These are phyloP conservation scores for Polypedilum pembai DNA, from an alignment of 1,140 invertebrate genomes.

Conservation along the genomic window DNA sequence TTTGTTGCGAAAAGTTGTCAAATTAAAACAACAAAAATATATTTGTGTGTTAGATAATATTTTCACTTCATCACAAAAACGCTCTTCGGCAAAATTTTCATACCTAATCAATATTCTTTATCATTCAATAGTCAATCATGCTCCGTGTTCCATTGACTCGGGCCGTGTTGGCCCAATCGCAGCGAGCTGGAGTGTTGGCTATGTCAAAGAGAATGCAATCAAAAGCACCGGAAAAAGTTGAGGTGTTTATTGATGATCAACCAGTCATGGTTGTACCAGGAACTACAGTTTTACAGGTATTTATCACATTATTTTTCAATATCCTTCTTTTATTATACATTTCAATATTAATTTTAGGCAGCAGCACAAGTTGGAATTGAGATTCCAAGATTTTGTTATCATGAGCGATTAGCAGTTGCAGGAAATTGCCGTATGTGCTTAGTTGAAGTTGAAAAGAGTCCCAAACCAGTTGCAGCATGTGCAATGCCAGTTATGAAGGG, in stretches of 20 bases:
- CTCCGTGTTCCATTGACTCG: slow-evolving; percentile 15
- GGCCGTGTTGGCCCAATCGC: slow-evolving; percentile 36
- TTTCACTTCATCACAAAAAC: neutral
- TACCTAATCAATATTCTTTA: neutral
- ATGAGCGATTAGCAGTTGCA: slow-evolving; percentile 94
- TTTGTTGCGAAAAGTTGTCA: no score
- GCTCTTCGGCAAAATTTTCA: neutral
- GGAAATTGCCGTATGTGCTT: slow-evolving; percentile 99
- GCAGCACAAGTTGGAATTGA: slow-evolving; percentile 93
- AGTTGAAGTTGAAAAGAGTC: slow-evolving; percentile 94
- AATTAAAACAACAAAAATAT: neutral
- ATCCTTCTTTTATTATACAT: slow-evolving; percentile 29
- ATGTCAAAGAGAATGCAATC: neutral
- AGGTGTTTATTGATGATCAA: slow-evolving; percentile 98
- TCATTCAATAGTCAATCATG: neutral
- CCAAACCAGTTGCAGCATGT: slow-evolving; percentile 96
- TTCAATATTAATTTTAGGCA: slow-evolving; percentile 56
- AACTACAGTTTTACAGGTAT: slow-evolving; percentile 93
- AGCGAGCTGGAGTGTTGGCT: neutral
- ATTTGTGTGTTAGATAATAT: slow-evolving; percentile 18
- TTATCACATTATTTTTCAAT: slow-evolving; percentile 27
- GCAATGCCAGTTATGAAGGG: slow-evolving; percentile 99
- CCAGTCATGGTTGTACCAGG: slow-evolving; percentile 89
- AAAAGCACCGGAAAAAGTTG: slow-evolving; percentile 68
- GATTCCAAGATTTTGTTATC: slow-evolving; percentile 98